These are phyloP conservation scores for Monoplex corrugatus DNA, from an alignment of 2,888 invertebrate species.

Conservation along the genomic window DNA sequence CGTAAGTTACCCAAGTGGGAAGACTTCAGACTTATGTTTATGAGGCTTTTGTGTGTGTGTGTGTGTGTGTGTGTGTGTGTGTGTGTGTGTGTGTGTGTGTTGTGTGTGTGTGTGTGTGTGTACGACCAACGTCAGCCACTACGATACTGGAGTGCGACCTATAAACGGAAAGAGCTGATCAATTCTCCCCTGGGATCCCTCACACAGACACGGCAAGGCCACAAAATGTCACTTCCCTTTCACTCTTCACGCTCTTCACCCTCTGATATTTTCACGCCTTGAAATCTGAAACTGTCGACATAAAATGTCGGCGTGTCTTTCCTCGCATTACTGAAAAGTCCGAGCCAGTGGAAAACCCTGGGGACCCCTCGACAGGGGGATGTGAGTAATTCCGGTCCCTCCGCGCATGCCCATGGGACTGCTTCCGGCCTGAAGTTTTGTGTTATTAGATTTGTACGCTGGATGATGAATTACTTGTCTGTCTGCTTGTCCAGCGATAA, in stretches of 20 bases:
- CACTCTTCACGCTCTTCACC: conserved; percentile 18
- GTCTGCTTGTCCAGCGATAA: too few relatives aligned
- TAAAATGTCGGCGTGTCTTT: conserved; percentile 38
- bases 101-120: background rate
- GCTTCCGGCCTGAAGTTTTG: background rate
- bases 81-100: too few relatives aligned
- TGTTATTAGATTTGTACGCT: too few relatives aligned
- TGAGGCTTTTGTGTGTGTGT: background rate
- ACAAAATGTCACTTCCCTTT: conserved; percentile 33
- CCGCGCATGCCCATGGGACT: conserved; percentile 18
- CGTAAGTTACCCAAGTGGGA: too few relatives aligned
- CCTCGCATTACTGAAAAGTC: background rate
- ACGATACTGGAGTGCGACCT: too few relatives aligned
- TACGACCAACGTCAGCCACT: too few relatives aligned
- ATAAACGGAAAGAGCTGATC: too few relatives aligned
- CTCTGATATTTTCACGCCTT: conserved; percentile 4
- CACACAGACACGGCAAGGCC: too few relatives aligned
- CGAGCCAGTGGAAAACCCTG: background rate
- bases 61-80: background rate
- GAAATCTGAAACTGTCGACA: conserved; percentile 34
- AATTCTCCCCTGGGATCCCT: background rate
- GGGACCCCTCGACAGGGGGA: background rate
- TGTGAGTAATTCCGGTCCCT: background rate
- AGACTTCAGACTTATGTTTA: too few relatives aligned
- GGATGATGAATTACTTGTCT: too few relatives aligned